A percentile compares a stretch with the other conserved stretches of the same genome.
Conservation (phyloP, 2,113 vertebrate species). For the Ahaetulla prasina region DNA sequence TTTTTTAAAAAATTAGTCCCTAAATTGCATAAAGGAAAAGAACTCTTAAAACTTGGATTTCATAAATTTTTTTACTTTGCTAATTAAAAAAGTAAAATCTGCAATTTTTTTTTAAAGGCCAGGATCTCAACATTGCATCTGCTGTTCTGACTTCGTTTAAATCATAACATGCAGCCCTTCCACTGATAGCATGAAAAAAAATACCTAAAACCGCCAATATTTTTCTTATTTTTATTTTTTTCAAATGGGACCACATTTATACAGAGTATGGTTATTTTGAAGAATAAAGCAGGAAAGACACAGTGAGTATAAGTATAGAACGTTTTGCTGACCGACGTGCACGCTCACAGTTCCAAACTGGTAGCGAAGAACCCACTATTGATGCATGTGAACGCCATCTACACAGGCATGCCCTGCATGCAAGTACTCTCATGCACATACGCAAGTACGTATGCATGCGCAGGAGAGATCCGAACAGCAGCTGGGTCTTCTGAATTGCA, state of each 20-base stretch:
- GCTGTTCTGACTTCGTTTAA: not conserved
- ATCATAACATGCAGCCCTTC: not conserved
- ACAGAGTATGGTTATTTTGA: not conserved
- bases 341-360: no score
- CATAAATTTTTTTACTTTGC: slow-evolving; percentile 27
- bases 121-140: not conserved
- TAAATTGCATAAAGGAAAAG: not conserved
- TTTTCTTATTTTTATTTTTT: not conserved
- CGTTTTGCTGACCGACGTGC: no score
- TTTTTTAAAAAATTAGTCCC: slow-evolving; percentile 32
- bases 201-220: not conserved
- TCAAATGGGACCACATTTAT: not conserved
- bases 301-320: no score
- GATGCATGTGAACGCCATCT: no score
- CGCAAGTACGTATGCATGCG: no score
- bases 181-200: not conserved
- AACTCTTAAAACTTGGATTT: slow-evolving; percentile 17
- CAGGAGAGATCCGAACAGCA: no score
- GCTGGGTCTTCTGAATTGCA: no score
- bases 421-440: no score
- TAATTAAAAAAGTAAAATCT: not conserved
- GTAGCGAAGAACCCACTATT: no score
- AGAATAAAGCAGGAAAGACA: no score
- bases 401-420: no score
- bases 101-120: not conserved